Percentiles rank a stretch among this genome's conserved stretches.
Conservation (phyloP, 2,888 invertebrate genomes). For the Cactoblastis cactorum region DNA sequence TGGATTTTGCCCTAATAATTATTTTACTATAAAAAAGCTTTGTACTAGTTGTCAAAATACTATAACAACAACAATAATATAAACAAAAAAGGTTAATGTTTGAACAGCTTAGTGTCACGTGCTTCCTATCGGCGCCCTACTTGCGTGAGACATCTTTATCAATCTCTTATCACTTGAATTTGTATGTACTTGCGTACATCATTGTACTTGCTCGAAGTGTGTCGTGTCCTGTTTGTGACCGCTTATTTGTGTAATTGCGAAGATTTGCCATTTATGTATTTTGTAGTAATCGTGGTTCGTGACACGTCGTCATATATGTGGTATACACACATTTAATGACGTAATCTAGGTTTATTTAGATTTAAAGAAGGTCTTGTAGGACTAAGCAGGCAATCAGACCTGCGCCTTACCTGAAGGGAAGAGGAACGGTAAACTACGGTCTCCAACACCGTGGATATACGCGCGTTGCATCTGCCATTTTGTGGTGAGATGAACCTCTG, state of each 20-base stretch:
- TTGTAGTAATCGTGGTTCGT: background rate
- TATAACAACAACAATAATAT: background rate
- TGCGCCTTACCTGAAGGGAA: too few relatives aligned
- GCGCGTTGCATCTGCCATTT: too few relatives aligned
- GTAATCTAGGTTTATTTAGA: too few relatives aligned
- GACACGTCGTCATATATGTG: background rate
- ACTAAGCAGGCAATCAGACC: too few relatives aligned
- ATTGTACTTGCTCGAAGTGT: conserved; percentile 5
- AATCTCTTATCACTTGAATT: conserved; percentile 6
- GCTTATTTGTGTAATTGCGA: conserved; percentile 4
- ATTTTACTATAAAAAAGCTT: too few relatives aligned
- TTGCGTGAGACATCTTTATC: conserved; percentile 15
- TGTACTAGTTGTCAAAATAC: too few relatives aligned
- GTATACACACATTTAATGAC: background rate
- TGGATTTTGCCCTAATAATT: too few relatives aligned
- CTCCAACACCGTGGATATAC: too few relatives aligned
- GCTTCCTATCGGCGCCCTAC: conserved; percentile 12
- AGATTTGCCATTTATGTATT: background rate
- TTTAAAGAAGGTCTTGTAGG: too few relatives aligned
- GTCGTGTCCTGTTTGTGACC: conserved; percentile 13
- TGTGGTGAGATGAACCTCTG: too few relatives aligned
- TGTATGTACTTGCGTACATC: background rate
- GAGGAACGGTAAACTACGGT: too few relatives aligned
- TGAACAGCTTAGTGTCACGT: background rate
- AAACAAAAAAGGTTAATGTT: background rate